These are phyloP conservation scores for Oreochromis spilurus DNA, from an alignment of 2,113 vertebrate genomes.

Conservation along the genomic window DNA sequence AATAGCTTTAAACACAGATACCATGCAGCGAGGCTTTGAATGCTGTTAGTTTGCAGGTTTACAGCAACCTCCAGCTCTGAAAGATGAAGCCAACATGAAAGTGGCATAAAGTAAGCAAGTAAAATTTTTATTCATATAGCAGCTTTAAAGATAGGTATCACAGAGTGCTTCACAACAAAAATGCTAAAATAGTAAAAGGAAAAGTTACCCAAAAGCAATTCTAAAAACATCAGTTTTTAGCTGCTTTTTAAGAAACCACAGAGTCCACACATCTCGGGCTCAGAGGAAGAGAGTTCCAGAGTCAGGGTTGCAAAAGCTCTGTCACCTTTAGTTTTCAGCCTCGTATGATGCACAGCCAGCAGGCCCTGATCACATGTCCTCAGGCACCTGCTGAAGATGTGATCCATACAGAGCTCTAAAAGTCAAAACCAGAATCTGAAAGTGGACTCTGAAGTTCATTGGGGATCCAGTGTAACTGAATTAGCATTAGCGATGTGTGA, in stretches of 20 bases:
- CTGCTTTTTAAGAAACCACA: background rate
- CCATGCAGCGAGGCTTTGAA: background rate
- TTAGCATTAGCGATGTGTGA: background rate
- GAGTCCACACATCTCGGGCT: background rate
- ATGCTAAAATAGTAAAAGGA: background rate
- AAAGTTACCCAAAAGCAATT: background rate
- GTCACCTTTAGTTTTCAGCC: background rate
- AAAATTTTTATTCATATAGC: background rate
- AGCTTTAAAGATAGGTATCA: background rate
- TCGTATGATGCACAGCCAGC: background rate
- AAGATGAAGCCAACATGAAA: background rate
- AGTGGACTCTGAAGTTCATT: background rate
- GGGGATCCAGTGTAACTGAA: background rate
- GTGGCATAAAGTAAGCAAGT: background rate
- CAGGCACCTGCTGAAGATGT: background rate
- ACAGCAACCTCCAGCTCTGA: background rate
- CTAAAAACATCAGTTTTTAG: background rate
- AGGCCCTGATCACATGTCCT: background rate
- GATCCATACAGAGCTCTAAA: background rate
- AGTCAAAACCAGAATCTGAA: background rate
- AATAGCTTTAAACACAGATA: background rate
- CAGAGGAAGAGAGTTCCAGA: background rate
- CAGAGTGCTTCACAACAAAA: background rate
- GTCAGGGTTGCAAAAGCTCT: accelerated
- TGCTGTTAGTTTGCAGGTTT: background rate